Percentiles rank a stretch among this genome's conserved stretches.
Evolutionary conservation across 2,888 invertebrate genomes (phyloP).

Genomic region (Petrolisthes cinctipes): DNA sequence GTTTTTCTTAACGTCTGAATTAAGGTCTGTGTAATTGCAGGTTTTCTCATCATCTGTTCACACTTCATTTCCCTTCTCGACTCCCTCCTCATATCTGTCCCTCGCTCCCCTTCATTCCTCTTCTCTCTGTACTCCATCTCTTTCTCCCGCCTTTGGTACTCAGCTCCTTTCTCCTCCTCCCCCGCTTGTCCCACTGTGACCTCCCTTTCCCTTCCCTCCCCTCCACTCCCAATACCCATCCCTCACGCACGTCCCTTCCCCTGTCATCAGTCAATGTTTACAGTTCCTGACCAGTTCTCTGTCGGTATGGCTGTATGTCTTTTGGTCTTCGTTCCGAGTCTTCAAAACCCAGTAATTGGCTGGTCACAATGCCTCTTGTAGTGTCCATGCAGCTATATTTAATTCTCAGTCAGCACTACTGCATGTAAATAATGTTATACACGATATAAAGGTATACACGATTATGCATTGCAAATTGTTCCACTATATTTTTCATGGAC

Average conservation of each 20-base stretch:
- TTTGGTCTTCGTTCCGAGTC: neutral
- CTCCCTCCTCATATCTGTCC: neutral
- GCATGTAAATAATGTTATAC: no score
- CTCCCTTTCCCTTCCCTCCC: neutral
- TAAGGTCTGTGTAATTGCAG: no score
- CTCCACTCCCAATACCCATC: neutral
- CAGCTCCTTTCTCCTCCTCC: neutral
- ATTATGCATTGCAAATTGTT: no score
- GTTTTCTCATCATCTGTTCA: neutral
- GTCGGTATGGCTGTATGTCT: neutral
- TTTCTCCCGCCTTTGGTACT: neutral
- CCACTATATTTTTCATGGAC: neutral
- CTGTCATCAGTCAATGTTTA: constrained; percentile 16
- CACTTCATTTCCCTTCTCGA: neutral
- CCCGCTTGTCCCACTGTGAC: neutral
- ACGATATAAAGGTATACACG: no score
- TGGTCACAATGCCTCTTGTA: neutral
- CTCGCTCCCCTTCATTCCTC: neutral
- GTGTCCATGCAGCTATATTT: no score
- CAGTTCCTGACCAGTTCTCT: neutral
- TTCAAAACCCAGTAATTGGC: neutral
- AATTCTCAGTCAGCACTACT: no score
- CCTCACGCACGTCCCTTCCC: neutral
- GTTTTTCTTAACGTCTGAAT: no score
- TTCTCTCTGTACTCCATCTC: neutral